phyloP scores from a whole-genome alignment of 2,888 invertebrate species.

The Kuschelorhynchus macadamiae region DNA sequence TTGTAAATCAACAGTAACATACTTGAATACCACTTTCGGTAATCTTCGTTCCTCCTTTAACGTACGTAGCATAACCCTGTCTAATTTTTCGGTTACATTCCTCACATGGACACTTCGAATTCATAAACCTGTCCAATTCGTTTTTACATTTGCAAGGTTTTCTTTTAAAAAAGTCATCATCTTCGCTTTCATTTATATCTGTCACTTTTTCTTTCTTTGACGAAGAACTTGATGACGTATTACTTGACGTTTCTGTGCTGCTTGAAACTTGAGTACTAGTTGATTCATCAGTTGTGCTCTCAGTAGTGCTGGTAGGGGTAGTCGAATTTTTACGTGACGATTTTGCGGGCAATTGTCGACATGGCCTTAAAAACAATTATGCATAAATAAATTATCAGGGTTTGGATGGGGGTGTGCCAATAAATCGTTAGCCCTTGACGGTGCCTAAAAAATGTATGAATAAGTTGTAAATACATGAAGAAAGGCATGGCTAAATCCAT shows the following conservation, averaged over 20 bases:
- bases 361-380: no score
- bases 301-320: no score
- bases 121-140: slow-evolving; percentile 51
- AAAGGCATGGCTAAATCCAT: no score
- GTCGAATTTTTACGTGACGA: no score
- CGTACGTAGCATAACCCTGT: slow-evolving; percentile 48
- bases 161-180: neutral
- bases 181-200: neutral
- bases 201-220: neutral
- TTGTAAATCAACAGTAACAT: neutral
- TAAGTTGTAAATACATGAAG: no score
- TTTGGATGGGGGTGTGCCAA: no score
- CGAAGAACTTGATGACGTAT: neutral
- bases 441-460: no score
- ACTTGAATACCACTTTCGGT: slow-evolving; percentile 50
- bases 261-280: no score
- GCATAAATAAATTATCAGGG: no score
- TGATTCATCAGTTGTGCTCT: no score
- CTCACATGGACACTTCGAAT: slow-evolving; percentile 55
- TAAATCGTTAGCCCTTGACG: no score
- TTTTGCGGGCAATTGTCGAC: no score
- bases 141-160: slow-evolving; percentile 54
- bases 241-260: neutral
- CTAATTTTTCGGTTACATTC: slow-evolving; percentile 50
- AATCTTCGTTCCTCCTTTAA: slow-evolving; percentile 54